Evolutionary conservation across 2,797 vertebrate species (phyloP).

Genomic region (Vespertilio murinus): DNA sequence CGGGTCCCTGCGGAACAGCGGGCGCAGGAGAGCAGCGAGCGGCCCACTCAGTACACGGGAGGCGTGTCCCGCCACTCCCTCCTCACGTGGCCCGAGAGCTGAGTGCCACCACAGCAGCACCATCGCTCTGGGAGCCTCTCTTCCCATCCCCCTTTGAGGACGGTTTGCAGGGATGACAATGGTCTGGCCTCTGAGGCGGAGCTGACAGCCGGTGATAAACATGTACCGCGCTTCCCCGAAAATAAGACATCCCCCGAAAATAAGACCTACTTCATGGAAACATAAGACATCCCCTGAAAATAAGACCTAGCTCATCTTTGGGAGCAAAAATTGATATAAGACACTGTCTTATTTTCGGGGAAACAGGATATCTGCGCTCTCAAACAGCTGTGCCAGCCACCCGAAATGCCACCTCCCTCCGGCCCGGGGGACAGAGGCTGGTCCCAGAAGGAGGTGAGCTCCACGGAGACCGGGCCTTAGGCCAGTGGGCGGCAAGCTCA

Average conservation of each 20-base stretch:
- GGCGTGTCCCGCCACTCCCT: conserved; percentile 9
- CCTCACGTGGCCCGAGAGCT: conserved; percentile 6
- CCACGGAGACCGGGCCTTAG: neutral
- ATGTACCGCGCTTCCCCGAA: too few species aligned
- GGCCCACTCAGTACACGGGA: neutral
- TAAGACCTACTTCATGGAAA: too few species aligned
- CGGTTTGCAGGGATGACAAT: neutral
- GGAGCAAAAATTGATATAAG: too few species aligned
- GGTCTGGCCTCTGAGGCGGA: conserved; percentile 29
- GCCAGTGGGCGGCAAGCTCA: too few species aligned
- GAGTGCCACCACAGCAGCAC: conserved; percentile 21
- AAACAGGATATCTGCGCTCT: conserved; percentile 18
- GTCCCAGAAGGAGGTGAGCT: neutral
- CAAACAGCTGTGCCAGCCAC: neutral
- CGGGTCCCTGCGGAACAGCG: neutral
- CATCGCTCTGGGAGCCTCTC: conserved; percentile 32
- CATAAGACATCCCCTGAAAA: too few species aligned
- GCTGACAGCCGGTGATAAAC: neutral
- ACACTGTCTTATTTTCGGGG: too few species aligned
- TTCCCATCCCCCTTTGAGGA: conserved; percentile 15
- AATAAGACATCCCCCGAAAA: too few species aligned
- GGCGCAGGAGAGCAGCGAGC: neutral
- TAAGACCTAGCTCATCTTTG: too few species aligned
- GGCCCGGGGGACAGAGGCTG: neutral
- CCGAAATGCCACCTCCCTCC: neutral